These are phyloP conservation scores for Ardeotis arabs DNA, from an alignment of 2,113 vertebrate genomes.

Conservation along the genomic window DNA sequence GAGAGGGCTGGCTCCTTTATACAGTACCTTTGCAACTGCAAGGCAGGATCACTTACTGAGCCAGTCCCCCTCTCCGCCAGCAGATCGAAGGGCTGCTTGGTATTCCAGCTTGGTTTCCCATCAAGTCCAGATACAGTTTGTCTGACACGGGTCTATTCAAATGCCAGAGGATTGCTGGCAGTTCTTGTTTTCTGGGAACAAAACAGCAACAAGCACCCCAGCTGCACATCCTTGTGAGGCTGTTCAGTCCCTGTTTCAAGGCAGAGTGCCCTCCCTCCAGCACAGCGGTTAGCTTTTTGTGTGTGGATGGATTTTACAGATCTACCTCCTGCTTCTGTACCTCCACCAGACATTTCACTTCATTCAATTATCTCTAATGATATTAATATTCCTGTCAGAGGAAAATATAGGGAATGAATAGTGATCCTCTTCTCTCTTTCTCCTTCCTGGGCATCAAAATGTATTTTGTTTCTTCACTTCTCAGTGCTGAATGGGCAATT, in stretches of 20 bases:
- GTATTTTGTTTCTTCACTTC: neutral
- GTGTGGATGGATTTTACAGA: conserved; percentile 22
- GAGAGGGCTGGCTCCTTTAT: conserved; percentile 31
- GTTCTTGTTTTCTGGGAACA: conserved; percentile 43
- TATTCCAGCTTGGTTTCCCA: conserved; percentile 6
- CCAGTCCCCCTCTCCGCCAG: neutral
- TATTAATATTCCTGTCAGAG: conserved; percentile 15
- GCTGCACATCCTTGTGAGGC: conserved; percentile 39
- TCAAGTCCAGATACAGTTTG: conserved; percentile 30
- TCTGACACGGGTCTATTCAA: conserved; percentile 33
- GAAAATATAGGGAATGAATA: neutral
- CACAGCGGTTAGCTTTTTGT: neutral
- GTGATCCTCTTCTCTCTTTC: neutral
- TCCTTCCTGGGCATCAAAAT: neutral
- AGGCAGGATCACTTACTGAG: neutral
- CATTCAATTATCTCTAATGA: neutral
- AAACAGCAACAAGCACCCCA: conserved; percentile 46
- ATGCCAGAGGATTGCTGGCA: conserved; percentile 45
- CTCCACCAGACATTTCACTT: neutral
- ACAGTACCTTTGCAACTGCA: conserved; percentile 21
- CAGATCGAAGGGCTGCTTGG: conserved; percentile 24
- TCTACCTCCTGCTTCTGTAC: neutral
- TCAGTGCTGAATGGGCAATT: neutral
- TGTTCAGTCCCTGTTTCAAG: conserved; percentile 31
- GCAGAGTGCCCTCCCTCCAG: conserved; percentile 43